A percentile compares a stretch with the other conserved stretches of the same genome.
These are phyloP conservation scores for Pachypsylla venusta DNA, from an alignment of 1,140 invertebrate genomes.

Conservation along the genomic window DNA sequence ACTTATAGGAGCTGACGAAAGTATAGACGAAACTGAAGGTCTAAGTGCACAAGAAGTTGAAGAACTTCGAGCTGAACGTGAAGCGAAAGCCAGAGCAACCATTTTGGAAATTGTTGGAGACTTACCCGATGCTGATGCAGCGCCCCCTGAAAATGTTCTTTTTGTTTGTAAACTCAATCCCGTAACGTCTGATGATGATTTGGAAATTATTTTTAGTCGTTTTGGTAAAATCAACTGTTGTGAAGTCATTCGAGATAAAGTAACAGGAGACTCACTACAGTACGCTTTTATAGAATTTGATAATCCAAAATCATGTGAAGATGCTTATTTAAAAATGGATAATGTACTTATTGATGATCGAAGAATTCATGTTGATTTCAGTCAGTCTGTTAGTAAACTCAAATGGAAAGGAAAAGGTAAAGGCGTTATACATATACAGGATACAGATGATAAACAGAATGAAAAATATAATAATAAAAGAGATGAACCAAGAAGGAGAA, in stretches of 20 bases:
- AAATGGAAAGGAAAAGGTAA: slow-evolving; percentile 73
- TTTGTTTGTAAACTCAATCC: slow-evolving; percentile 99
- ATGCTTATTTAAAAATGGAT: slow-evolving; percentile 99
- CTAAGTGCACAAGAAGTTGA: slow-evolving; percentile 67
- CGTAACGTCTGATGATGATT: slow-evolving; percentile 92
- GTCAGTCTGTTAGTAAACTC: slow-evolving; percentile 90
- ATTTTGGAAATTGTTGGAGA: slow-evolving; percentile 98
- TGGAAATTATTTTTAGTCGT: slow-evolving; percentile 94
- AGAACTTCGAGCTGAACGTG: slow-evolving; percentile 77
- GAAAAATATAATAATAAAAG: slow-evolving; percentile 10
- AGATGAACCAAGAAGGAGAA: slow-evolving; percentile 6
- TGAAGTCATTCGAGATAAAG: slow-evolving; percentile 92
- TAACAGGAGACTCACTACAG: slow-evolving; percentile 87
- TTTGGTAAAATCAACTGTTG: slow-evolving; percentile 86
- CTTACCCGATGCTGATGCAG: slow-evolving; percentile 90
- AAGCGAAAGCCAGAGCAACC: slow-evolving; percentile 90
- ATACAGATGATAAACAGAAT: slow-evolving; percentile 10
- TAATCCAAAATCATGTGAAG: slow-evolving; percentile 86
- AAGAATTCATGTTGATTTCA: slow-evolving; percentile 98
- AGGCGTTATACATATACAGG: slow-evolving; percentile 38
- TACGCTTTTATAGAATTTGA: slow-evolving; percentile 99
- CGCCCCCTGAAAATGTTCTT: slow-evolving; percentile 95
- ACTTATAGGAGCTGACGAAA: slow-evolving; percentile 86
- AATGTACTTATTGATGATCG: slow-evolving; percentile 98
- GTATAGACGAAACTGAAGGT: slow-evolving; percentile 79